Base-by-base conservation (phyloP, 2,797 vertebrate genomes). In the Lates japonicus region DNA sequence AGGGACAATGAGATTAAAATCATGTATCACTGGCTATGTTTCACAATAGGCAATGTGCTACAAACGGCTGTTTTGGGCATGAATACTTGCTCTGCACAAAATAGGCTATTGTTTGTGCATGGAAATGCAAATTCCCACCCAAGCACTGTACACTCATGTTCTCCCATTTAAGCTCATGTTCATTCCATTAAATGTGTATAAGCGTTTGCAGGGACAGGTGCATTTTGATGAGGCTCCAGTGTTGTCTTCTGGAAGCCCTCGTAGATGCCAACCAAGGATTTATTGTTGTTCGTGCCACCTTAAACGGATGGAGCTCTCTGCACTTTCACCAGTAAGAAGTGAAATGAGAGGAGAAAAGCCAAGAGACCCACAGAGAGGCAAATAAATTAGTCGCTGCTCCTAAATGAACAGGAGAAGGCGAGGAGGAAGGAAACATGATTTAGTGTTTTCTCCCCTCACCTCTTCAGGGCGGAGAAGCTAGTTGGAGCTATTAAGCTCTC, bases 321-420 rank as follows among this genome's bases (percentile, higher is more conserved):
- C 31, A 16, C 68, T 86, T 78, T 83, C 81, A 73, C 42, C 22
- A 1, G 70, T 39, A 64, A 76, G 71, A 44, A 78, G 75, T 52
- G 29, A 87, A 92, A 91, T 86, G 80, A 82, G 77, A 80, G 72
- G 73, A 83, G 76, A 81, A 86, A 83, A 54, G 59, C 57, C 61
- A 70, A 85, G 75, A 88, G 83, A 87, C 84, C 86, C 80, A 58
- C 61, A 71, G 86, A 88, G 85, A 85, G 76, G 59, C 82, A 69
- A 88, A 84, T 84, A 78, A 92, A 94, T 92, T 86, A 87, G 84
- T 82, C 80, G 55, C 60, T 58, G 76, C 72, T 71, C 83, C 76
- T 79, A 89, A 89, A 91, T 84, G 84, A 92, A 68, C 52, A 22
- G 41, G 42, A 22, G 59, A 29, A 71, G 62, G 70, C 29, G 35